These are phyloP conservation scores for Monopis laevigella DNA, from an alignment of 2,888 invertebrate species.

Conservation along the genomic window DNA sequence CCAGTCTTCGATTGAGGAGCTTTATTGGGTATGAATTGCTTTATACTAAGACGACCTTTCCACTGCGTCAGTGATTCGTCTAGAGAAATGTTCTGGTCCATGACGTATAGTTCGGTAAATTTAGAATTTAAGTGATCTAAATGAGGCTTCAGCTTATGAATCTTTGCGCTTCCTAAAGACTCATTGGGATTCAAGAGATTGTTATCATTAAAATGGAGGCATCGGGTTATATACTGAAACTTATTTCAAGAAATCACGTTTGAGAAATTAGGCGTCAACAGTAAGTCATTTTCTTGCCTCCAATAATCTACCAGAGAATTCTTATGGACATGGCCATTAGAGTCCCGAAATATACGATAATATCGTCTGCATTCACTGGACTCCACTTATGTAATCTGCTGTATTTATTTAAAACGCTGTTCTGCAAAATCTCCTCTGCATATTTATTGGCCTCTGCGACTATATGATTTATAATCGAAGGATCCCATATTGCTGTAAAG, in stretches of 20 bases:
- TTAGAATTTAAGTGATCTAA: constrained; percentile 7
- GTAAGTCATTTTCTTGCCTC: not conserved
- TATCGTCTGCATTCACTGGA: not conserved
- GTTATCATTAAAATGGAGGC: constrained; percentile 10
- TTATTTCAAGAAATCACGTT: not conserved
- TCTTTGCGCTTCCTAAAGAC: not conserved
- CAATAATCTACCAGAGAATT: constrained; percentile 9
- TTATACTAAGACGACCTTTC: constrained; percentile 20
- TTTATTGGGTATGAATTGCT: constrained; percentile 19
- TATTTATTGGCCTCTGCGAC: not conserved
- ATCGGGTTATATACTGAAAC: constrained; percentile 1
- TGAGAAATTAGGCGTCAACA: not conserved
- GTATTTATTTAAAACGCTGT: no score
- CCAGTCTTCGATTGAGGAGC: constrained; percentile 11
- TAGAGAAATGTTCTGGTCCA: constrained; percentile 1
- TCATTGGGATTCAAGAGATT: not conserved
- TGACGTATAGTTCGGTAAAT: not conserved
- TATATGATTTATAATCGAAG: not conserved
- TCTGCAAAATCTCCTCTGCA: no score
- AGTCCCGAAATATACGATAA: constrained; percentile 7
- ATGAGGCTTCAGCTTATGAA: constrained; percentile 4
- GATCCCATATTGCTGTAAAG: constrained; percentile 3
- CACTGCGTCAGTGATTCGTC: constrained; percentile 6
- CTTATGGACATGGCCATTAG: constrained; percentile 10
- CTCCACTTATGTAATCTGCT: constrained; percentile 4